Conservation (phyloP, 1,140 invertebrate genomes). For the Eumeta japonica region DNA sequence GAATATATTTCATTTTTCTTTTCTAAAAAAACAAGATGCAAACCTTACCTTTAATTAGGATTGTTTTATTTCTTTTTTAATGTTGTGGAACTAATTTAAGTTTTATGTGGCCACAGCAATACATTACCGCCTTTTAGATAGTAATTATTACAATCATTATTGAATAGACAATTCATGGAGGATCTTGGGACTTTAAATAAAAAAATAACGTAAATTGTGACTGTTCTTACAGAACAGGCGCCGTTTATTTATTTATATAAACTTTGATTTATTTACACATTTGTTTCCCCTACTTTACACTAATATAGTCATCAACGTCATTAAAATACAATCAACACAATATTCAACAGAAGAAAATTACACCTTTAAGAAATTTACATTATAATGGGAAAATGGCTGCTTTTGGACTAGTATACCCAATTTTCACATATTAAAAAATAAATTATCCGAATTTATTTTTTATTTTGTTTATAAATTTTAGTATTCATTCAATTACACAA, state of each 20-base stretch:
- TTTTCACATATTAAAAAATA: slow-evolving; percentile 45
- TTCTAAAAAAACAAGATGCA: too few relatives aligned
- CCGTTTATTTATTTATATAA: slow-evolving; percentile 58
- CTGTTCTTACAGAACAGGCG: slow-evolving; percentile 43
- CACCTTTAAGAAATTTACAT: slow-evolving; percentile 33
- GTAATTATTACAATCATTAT: too few relatives aligned
- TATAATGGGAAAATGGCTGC: slow-evolving; percentile 26
- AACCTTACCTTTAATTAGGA: too few relatives aligned
- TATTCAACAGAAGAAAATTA: slow-evolving; percentile 47
- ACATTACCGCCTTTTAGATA: too few relatives aligned
- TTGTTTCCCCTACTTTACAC: slow-evolving; percentile 53
- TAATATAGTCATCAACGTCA: slow-evolving; percentile 49
- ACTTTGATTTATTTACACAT: slow-evolving; percentile 58
- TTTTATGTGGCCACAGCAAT: too few relatives aligned
- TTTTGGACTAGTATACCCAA: slow-evolving; percentile 49
- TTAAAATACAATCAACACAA: slow-evolving; percentile 54
- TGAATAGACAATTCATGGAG: too few relatives aligned
- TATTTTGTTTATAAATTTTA: slow-evolving; percentile 22
- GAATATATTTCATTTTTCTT: too few relatives aligned
- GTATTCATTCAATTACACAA: too few relatives aligned
- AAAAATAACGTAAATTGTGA: too few relatives aligned
- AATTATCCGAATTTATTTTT: slow-evolving; percentile 32
- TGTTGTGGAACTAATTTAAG: too few relatives aligned
- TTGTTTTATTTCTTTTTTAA: too few relatives aligned
- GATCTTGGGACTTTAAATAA: too few relatives aligned